Evolutionary conservation across 2,888 invertebrate species (phyloP).

Genomic region (Spialia ferax): DNA sequence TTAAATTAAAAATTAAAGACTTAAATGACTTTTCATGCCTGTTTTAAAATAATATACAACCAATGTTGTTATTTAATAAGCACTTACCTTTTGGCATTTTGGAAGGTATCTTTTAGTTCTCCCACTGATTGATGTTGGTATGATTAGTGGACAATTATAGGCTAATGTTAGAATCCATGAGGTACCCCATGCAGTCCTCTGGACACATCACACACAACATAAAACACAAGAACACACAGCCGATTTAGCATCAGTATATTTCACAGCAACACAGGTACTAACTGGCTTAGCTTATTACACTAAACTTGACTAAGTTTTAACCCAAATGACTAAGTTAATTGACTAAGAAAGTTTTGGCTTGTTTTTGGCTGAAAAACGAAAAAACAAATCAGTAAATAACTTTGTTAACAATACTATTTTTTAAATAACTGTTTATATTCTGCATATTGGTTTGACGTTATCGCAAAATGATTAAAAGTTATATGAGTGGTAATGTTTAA

Average conservation of each 20-base stretch:
- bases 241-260: conserved; percentile 51
- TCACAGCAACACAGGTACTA: conserved; percentile 31
- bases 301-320: conserved; percentile 51
- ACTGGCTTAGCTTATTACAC: conserved; percentile 44
- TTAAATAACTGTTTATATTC: no score
- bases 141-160: conserved; percentile 61
- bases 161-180: conserved; percentile 55
- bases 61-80: no score
- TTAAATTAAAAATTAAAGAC: no score
- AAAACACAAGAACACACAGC: conserved; percentile 51
- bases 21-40: no score
- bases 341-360: conserved; percentile 61
- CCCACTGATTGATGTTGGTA: conserved; percentile 55
- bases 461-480: conserved; percentile 37
- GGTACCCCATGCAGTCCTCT: conserved; percentile 61
- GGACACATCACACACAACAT: conserved; percentile 64
- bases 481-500: not conserved
- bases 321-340: conserved; percentile 49
- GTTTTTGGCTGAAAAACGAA: conserved; percentile 60
- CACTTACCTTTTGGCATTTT: conserved; percentile 79
- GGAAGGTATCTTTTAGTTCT: conserved; percentile 53
- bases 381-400: conserved; percentile 25
- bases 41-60: no score
- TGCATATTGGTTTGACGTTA: conserved; percentile 50
- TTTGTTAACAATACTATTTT: conserved; percentile 1